Percentiles rank a stretch among this genome's conserved stretches.
phyloP scores from a whole-genome alignment of 2,113 vertebrate species.

The Phaethon lepturus region DNA sequence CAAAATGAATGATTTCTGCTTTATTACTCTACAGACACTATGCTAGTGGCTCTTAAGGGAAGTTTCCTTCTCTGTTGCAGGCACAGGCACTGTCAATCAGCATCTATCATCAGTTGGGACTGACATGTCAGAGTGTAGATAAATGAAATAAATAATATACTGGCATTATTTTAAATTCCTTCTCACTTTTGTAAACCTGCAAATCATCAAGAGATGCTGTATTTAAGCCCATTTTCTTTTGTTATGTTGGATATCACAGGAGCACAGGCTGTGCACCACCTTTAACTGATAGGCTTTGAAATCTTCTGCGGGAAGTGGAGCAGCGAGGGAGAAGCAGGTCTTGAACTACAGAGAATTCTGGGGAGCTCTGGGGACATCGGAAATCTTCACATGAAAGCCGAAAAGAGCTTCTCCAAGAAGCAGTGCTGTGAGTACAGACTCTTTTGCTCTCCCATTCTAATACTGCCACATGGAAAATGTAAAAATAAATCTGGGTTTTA shows the following conservation, averaged over 20 bases:
- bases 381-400: background rate
- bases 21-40: background rate
- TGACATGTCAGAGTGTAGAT: background rate
- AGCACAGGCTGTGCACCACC: background rate
- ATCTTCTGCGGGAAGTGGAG: background rate
- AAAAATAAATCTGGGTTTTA: background rate
- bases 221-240: background rate
- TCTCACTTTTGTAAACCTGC: background rate
- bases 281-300: background rate
- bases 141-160: background rate
- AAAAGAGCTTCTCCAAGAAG: background rate
- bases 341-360: background rate
- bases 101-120: background rate
- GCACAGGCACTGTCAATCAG: background rate
- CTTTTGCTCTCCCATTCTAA: background rate
- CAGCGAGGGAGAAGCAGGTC: background rate
- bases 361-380: background rate
- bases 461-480: background rate
- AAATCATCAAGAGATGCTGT: background rate
- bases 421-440: fast-evolving
- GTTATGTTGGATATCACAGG: background rate
- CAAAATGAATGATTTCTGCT: background rate
- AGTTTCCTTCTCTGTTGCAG: background rate
- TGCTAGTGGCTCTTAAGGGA: background rate
- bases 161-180: background rate